Evolutionary conservation across 2,888 invertebrate genomes (phyloP).

Genomic region (Agonopterix alstromeriana): DNA sequence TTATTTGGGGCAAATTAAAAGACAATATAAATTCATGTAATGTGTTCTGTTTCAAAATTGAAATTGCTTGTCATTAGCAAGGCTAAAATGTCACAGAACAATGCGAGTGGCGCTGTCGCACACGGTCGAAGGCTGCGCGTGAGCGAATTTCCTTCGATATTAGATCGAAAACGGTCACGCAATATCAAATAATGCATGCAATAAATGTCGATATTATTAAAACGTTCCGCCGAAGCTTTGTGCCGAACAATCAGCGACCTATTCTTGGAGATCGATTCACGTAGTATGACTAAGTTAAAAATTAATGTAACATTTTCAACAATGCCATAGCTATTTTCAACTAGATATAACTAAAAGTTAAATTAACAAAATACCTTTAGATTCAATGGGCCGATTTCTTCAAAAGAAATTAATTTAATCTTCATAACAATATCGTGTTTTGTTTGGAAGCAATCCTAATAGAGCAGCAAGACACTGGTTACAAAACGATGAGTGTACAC

Average conservation of each 20-base stretch:
- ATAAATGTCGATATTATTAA: slow-evolving; percentile 44
- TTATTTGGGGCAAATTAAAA: slow-evolving; percentile 52
- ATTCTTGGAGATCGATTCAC: slow-evolving; percentile 13
- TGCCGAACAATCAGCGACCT: slow-evolving; percentile 12
- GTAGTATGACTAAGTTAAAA: background rate
- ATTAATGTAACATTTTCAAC: background rate
- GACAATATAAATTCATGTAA: slow-evolving; percentile 54
- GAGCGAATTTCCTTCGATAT: slow-evolving; percentile 65
- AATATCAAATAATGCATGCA: slow-evolving; percentile 42
- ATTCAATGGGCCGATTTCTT: slow-evolving; percentile 4
- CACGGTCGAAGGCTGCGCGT: slow-evolving; percentile 64
- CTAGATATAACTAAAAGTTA: too few species aligned
- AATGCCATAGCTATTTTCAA: background rate
- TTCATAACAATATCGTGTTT: slow-evolving; percentile 19
- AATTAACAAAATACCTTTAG: background rate
- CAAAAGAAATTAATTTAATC: slow-evolving; percentile 16
- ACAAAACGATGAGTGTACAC: slow-evolving; percentile 52
- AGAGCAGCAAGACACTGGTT: slow-evolving; percentile 31
- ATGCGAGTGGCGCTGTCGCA: slow-evolving; percentile 53
- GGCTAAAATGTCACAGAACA: slow-evolving; percentile 75
- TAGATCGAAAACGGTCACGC: slow-evolving; percentile 52
- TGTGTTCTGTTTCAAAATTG: slow-evolving; percentile 63
- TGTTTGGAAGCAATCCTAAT: slow-evolving; percentile 29
- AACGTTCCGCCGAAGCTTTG: slow-evolving; percentile 37
- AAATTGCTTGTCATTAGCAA: slow-evolving; percentile 74